Evolutionary conservation across 2,888 invertebrate genomes (phyloP).

Genomic region (Cynaeus angustus): DNA sequence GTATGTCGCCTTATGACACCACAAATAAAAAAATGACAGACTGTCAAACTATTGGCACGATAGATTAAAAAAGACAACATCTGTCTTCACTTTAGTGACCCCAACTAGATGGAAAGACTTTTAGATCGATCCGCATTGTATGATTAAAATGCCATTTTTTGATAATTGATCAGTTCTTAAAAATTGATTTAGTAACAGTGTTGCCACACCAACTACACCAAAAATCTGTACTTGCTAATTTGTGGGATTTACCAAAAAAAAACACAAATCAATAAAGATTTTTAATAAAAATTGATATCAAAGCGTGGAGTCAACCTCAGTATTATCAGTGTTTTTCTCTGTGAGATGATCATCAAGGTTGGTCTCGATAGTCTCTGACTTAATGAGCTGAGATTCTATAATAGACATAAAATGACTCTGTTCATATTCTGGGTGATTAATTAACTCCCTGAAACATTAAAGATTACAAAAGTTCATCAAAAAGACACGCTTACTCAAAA

Average conservation of each 20-base stretch:
- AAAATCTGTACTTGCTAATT: neutral
- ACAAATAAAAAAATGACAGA: no score
- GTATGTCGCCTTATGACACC: no score
- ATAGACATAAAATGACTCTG: constrained; percentile 79
- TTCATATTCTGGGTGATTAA: constrained; percentile 79
- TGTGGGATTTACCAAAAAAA: no score
- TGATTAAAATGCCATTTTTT: no score
- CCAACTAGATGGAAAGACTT: no score
- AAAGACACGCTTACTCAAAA: neutral
- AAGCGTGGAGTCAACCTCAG: constrained; percentile 20
- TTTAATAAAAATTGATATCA: constrained; percentile 3
- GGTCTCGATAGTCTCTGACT: constrained; percentile 69
- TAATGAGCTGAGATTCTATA: constrained; percentile 77
- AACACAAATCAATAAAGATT: no score
- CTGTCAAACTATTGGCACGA: no score
- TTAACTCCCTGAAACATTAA: constrained; percentile 66
- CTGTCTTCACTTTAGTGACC: no score
- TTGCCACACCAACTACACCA: neutral
- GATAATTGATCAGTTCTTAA: neutral
- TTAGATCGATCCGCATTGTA: no score
- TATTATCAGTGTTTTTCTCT: constrained; percentile 49
- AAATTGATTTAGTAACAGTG: neutral
- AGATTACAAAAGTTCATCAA: neutral
- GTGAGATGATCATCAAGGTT: constrained; percentile 54
- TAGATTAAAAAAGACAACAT: no score